phyloP scores from a whole-genome alignment of 1,140 invertebrate species.

The Magallana angulata region DNA sequence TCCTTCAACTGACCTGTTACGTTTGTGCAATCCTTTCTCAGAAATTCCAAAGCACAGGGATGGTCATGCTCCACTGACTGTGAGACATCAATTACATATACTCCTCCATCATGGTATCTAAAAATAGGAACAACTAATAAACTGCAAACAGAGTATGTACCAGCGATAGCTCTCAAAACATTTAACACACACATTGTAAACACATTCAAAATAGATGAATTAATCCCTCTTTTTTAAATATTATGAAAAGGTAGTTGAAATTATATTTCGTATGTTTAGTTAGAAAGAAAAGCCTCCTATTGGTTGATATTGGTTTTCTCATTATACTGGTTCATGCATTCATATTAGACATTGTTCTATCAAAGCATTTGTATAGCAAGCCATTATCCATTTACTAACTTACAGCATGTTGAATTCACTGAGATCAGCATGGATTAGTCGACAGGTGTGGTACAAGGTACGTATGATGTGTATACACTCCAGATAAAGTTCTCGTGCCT shows the following conservation, averaged over 20 bases:
- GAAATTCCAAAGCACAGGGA: slow-evolving; percentile 95
- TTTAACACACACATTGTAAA: no score
- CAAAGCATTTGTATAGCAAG: background rate
- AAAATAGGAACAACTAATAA: background rate
- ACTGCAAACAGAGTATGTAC: no score
- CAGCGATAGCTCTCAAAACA: no score
- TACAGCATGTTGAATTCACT: slow-evolving; percentile 97
- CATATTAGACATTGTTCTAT: background rate
- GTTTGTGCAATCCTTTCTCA: slow-evolving; percentile 96
- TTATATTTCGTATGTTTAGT: no score
- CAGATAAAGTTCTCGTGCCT: slow-evolving; percentile 87
- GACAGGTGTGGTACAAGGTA: slow-evolving; percentile 94
- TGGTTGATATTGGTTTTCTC: no score
- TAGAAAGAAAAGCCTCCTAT: no score
- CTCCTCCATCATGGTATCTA: slow-evolving; percentile 87
- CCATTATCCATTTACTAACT: slow-evolving; percentile 61
- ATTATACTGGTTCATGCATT: no score
- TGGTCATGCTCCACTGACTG: slow-evolving; percentile 99
- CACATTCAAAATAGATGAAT: no score
- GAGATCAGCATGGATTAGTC: slow-evolving; percentile 97
- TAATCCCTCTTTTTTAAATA: no score
- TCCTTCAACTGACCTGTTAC: slow-evolving; percentile 83
- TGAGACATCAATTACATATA: slow-evolving; percentile 97
- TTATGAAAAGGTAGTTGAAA: no score
- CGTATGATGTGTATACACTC: slow-evolving; percentile 95